Conservation (phyloP, 2,113 vertebrate species). For the Heloderma charlesbogerti region DNA sequence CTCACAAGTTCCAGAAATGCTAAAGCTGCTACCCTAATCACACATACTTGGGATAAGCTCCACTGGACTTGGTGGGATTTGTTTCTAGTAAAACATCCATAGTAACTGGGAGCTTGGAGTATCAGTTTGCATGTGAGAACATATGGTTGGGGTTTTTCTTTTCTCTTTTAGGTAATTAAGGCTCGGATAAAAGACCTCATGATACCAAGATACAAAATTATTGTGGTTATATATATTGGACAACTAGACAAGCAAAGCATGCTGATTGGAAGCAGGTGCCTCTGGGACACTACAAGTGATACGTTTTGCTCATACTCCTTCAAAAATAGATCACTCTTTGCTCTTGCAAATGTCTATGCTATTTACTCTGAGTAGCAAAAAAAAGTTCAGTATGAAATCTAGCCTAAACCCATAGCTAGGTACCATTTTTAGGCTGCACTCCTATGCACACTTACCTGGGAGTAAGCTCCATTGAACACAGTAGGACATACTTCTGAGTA, state of each 20-base stretch:
- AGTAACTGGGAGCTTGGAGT: neutral
- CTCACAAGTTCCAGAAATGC: neutral
- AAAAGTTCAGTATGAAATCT: neutral
- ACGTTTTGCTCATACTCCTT: constrained; percentile 81
- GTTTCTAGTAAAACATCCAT: neutral
- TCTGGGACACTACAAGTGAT: constrained; percentile 87
- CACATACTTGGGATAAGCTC: neutral
- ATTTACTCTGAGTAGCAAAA: constrained; percentile 86
- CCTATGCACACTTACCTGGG: neutral
- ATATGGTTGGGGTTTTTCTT: neutral
- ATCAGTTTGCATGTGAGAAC: neutral
- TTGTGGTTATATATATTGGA: constrained; percentile 86
- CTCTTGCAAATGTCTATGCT: constrained; percentile 84
- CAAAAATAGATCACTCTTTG: constrained; percentile 88
- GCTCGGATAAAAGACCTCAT: constrained; percentile 85
- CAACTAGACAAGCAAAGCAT: constrained; percentile 84
- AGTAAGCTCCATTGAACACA: neutral
- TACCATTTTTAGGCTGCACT: neutral
- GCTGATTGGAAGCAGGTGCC: constrained; percentile 86
- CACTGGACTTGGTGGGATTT: neutral
- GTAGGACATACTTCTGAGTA: neutral
- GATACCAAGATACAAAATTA: constrained; percentile 88
- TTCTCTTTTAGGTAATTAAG: constrained; percentile 82
- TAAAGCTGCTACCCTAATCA: neutral
- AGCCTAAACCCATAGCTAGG: neutral